Evolutionary conservation across 2,113 vertebrate genomes (phyloP).

Genomic region (Rhombomys opimus): DNA sequence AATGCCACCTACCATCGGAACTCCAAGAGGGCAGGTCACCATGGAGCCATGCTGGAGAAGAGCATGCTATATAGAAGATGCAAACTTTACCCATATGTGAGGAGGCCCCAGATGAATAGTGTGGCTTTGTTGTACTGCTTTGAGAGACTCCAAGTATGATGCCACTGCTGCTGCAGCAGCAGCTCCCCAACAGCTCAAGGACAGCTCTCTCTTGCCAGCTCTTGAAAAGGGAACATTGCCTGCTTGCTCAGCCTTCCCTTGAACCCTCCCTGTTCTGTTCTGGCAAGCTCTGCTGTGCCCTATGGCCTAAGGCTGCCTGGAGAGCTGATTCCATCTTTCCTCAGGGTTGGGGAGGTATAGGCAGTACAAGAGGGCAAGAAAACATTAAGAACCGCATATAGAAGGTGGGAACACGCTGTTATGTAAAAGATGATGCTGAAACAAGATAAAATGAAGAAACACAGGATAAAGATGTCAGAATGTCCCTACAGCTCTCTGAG

Average conservation of each 20-base stretch:
- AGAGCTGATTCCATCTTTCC: neutral
- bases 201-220: neutral
- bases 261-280: neutral
- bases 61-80: too few relatives aligned
- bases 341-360: neutral
- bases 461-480: neutral
- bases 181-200: neutral
- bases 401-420: neutral
- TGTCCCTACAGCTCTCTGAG: neutral
- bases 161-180: rapidly evolving
- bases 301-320: neutral
- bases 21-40: rapidly evolving
- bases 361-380: neutral
- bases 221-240: neutral
- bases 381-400: neutral
- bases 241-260: neutral
- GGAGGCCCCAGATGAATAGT: too few relatives aligned
- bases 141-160: neutral
- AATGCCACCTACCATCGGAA: rapidly evolving
- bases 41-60: rapidly evolving
- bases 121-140: rapidly evolving
- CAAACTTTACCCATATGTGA: rapidly evolving
- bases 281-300: neutral
- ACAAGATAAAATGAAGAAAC: neutral
- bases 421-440: neutral